Base-by-base conservation (phyloP, 2,113 vertebrate species). In the Acrocephalus arundinaceus region DNA sequence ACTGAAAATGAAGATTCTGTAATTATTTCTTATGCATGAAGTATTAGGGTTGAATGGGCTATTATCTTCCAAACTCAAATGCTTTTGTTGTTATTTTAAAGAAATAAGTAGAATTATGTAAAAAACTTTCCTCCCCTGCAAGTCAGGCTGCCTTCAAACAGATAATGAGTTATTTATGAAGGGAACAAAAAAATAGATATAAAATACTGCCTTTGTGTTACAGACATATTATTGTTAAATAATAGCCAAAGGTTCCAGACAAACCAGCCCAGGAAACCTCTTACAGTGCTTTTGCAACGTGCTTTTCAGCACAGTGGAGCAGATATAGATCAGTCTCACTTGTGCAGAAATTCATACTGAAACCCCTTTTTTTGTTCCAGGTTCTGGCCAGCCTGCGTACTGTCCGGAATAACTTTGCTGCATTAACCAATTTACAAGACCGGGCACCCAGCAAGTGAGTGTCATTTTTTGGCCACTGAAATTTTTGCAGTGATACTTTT, bases 331-430 rank as follows among this genome's bases (percentile, higher is more conserved):
- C 20, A 62, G 31, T 54, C 55, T 79, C 59, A 72, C 41, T 85
- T 80, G 20, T 76, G 79, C 55, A 92, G 70, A 88, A 81, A 24
- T 68, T 63, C 48, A 79, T 54, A 95, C 35, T 94, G 78, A 96
- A 75, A 37, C 39, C 33, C 59, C 27, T 93, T 71, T 92, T 33
- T 96, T 39, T 91, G 19, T 91, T 96, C 30, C 94, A 99, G 99
- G 99, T 99, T 96, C 98, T 99, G 95, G 99, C 99, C 87, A 99
- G 99, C 97, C 98, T 99, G 93, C 98, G 99, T 98, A 99, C 99
- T 93, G 99, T 99, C 97, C 98, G 99, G 96, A 99, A 99, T 98
- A 99, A 99, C 97, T 99, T 99, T 97, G 99, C 99, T 98, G 99
- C 99, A 95, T 98, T 99, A 98, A 99, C 99, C 87, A 99, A 99